Conservation (phyloP, 30 jellyfish, hydroid and myxozoan genomes). For the Clytia hemisphaerica region DNA sequence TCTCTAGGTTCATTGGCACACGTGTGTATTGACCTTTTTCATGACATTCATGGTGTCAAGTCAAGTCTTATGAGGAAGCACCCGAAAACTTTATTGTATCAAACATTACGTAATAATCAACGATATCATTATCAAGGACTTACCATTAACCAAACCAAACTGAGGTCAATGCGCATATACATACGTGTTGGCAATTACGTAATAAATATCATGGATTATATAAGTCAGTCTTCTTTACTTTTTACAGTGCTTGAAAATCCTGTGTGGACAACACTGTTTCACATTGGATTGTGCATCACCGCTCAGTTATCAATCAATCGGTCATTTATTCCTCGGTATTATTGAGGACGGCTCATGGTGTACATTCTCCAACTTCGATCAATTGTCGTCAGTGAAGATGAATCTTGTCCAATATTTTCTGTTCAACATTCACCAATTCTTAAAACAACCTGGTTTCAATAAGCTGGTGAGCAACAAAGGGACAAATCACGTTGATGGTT, state of each 20-base stretch:
- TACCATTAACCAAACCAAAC: neutral
- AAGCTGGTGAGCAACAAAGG: too few relatives aligned
- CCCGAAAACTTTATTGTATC: too few relatives aligned
- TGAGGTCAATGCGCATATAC: neutral
- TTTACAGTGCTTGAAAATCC: neutral
- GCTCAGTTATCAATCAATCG: neutral
- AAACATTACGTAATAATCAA: too few relatives aligned
- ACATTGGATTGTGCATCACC: neutral
- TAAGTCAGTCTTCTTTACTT: too few relatives aligned
- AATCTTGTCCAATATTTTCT: neutral
- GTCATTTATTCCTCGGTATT: neutral
- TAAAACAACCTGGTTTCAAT: neutral
- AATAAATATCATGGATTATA: too few relatives aligned
- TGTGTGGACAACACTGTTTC: slow-evolving; percentile 1
- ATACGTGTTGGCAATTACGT: too few relatives aligned
- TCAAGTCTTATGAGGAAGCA: too few relatives aligned
- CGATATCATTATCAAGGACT: too few relatives aligned
- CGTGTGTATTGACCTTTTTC: too few relatives aligned
- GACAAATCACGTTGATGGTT: too few relatives aligned
- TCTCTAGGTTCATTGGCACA: too few relatives aligned
- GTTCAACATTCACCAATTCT: neutral
- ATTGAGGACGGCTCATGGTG: slow-evolving; percentile 69
- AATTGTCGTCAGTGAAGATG: neutral
- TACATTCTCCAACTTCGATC: slow-evolving; percentile 44
- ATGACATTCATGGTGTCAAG: too few relatives aligned